A percentile compares a stretch with the other conserved stretches of the same genome.
Conservation (phyloP, 1,140 invertebrate species). For the Brachionus koreanus region DNA sequence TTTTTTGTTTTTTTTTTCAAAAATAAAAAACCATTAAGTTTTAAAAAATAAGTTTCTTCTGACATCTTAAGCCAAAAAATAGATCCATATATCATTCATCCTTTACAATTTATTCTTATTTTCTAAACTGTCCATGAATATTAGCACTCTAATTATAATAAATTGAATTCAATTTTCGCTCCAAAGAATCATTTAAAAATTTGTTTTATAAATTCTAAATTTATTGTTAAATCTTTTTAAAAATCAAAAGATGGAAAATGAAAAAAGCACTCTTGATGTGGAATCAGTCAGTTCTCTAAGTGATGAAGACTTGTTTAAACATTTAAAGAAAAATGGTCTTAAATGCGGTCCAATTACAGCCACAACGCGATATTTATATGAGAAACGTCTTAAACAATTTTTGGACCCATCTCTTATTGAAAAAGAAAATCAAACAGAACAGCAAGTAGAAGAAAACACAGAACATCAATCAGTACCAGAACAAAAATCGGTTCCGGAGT, state of each 20-base stretch:
- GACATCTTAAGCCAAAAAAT: not conserved
- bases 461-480: not conserved
- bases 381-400: constrained; percentile 29
- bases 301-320: constrained; percentile 25
- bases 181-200: not conserved
- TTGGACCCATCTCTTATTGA: not conserved
- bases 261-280: not conserved
- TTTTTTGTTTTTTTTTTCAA: no score
- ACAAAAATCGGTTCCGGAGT: not conserved
- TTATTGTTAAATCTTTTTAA: not conserved
- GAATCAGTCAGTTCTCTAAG: not conserved
- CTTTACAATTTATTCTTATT: not conserved
- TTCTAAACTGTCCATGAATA: not conserved
- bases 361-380: constrained; percentile 7
- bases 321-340: constrained; percentile 19
- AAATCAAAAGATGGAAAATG: not conserved
- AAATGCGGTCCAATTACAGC: constrained; percentile 1
- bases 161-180: not conserved
- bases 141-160: not conserved
- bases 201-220: not conserved
- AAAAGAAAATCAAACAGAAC: not conserved
- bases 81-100: no score
- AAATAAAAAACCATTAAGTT: no score
- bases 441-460: not conserved
- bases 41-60: not conserved